Conservation (phyloP, 2,797 vertebrate species). For the Mastacembelus armatus region DNA sequence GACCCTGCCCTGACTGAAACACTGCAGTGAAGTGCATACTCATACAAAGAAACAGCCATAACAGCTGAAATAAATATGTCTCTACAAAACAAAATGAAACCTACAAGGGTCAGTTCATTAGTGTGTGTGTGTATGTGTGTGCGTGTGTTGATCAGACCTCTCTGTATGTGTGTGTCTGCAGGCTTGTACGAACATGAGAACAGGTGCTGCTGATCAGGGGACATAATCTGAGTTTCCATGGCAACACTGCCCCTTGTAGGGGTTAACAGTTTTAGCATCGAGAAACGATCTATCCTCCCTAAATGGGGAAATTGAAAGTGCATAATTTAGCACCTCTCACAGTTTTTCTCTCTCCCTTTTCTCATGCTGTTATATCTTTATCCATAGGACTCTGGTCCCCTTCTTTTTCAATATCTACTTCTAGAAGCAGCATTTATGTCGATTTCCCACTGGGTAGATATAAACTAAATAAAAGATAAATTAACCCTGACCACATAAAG, state of each 20-base stretch:
- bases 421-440: constrained; percentile 29
- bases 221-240: constrained; percentile 64
- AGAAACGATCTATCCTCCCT: constrained; percentile 71
- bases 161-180: not conserved
- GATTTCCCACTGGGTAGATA: constrained; percentile 37
- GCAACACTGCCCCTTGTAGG: constrained; percentile 61
- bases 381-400: not conserved
- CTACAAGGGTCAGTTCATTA: constrained; percentile 9
- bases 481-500: constrained; percentile 19
- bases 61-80: constrained; percentile 18
- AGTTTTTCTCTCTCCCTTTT: not conserved
- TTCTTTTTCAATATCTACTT: not conserved
- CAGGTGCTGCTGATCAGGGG: constrained; percentile 63
- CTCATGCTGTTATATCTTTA: constrained; percentile 57
- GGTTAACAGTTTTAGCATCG: constrained; percentile 71
- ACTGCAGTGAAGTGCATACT: constrained; percentile 28
- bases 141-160: no score
- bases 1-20: constrained; percentile 35
- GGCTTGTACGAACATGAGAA: constrained; percentile 26
- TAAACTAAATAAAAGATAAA: constrained; percentile 33
- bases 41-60: not conserved
- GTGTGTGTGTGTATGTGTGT: no score
- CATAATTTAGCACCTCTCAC: constrained; percentile 64
- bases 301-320: constrained; percentile 73
- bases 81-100: constrained; percentile 8